Conservation (phyloP, 1,140 invertebrate species). For the Drosophila elegans region DNA sequence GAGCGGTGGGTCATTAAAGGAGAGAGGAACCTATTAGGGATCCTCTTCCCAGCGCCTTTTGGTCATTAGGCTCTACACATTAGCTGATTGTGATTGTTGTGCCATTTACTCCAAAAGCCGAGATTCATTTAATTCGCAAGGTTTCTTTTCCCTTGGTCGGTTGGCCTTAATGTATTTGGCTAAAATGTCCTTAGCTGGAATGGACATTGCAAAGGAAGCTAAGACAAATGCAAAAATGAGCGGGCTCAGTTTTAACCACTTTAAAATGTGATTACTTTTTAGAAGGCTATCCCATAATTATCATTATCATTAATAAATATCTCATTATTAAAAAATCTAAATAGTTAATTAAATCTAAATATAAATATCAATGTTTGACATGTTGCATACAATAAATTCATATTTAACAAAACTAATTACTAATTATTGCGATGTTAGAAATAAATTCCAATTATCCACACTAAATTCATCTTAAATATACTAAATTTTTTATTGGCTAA, state of each 20-base stretch:
- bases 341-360: no score
- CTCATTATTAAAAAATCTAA: no score
- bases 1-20: neutral
- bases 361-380: no score
- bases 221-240: neutral
- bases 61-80: conserved; percentile 79
- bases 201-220: neutral
- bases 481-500: no score
- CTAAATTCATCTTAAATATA: no score
- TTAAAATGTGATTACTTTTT: neutral
- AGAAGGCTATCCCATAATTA: no score
- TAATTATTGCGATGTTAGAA: no score
- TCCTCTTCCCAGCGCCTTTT: conserved; percentile 4
- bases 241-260: neutral
- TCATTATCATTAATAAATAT: no score
- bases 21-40: conserved; percentile 27
- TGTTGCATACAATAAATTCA: no score
- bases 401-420: no score
- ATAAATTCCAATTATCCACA: no score
- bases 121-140: conserved; percentile 60
- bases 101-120: conserved; percentile 69
- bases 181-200: conserved; percentile 29
- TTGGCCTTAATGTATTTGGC: conserved; percentile 61
- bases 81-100: conserved; percentile 78
- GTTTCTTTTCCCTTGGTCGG: conserved; percentile 20